These are phyloP conservation scores for Acanthosepion esculentum DNA, from an alignment of 2,888 invertebrate species.

Conservation along the genomic window DNA sequence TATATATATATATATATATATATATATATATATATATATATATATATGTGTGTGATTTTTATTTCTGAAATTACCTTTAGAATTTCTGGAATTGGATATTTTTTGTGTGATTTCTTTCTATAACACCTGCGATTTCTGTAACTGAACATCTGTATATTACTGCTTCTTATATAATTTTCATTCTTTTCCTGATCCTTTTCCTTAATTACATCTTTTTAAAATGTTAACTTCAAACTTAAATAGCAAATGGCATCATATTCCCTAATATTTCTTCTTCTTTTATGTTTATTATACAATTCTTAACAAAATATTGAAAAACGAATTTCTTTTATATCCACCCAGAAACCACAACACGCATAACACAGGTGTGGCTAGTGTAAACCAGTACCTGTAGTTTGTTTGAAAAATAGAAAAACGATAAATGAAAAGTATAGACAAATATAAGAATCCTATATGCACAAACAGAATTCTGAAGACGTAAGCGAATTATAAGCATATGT, in stretches of 20 bases:
- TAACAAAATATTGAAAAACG: background rate
- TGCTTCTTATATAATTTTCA: no score
- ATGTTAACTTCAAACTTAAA: background rate
- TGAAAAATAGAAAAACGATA: no score
- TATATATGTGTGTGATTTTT: background rate
- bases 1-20: background rate
- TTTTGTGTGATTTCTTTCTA: background rate
- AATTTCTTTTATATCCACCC: background rate
- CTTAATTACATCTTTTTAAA: no score
- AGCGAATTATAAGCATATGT: no score
- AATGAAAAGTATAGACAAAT: no score
- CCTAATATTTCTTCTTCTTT: background rate
- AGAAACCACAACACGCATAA: background rate
- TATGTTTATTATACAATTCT: background rate
- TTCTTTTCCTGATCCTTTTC: no score
- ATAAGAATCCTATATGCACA: no score
- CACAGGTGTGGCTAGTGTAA: background rate
- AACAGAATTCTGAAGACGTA: no score
- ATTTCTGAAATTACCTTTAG: background rate
- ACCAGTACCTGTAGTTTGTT: background rate
- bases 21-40: constrained; percentile 33
- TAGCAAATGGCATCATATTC: background rate
- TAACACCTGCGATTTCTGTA: background rate
- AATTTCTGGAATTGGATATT: background rate
- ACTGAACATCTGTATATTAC: background rate